Conservation (phyloP, 2,797 vertebrate genomes). For the Staurois parvus region DNA sequence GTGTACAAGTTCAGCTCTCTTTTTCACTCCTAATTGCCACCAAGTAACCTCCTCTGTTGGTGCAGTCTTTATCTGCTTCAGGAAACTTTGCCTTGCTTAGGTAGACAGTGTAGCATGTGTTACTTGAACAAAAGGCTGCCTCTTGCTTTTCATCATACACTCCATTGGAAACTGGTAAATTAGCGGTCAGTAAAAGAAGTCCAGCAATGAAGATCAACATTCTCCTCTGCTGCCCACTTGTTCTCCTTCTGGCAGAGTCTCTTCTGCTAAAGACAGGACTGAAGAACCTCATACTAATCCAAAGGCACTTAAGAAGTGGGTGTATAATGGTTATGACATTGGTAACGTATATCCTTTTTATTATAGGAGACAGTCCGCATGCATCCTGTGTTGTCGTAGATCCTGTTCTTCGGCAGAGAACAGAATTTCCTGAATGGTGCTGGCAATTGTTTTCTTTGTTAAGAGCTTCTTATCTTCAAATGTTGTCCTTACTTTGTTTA, state of each 20-base stretch:
- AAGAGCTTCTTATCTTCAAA: slow-evolving; percentile 28
- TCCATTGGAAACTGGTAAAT: neutral
- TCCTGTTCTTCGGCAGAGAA: slow-evolving; percentile 78
- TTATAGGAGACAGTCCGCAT: slow-evolving; percentile 61
- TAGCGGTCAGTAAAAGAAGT: slow-evolving; percentile 13
- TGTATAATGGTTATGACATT: slow-evolving; percentile 54
- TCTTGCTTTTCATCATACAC: slow-evolving; percentile 48
- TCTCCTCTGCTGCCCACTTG: slow-evolving; percentile 9
- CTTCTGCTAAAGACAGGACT: neutral
- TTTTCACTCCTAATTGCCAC: slow-evolving; percentile 63
- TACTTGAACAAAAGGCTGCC: slow-evolving; percentile 65
- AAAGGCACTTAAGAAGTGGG: slow-evolving; percentile 5
- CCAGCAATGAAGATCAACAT: slow-evolving; percentile 30
- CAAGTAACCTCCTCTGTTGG: slow-evolving; percentile 74
- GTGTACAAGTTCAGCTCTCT: slow-evolving; percentile 67
- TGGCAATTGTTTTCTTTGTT: slow-evolving; percentile 63
- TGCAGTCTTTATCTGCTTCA: slow-evolving; percentile 68
- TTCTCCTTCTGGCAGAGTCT: slow-evolving; percentile 5
- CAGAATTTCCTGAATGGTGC: slow-evolving; percentile 73
- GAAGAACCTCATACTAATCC: slow-evolving; percentile 6
- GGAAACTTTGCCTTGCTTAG: slow-evolving; percentile 61
- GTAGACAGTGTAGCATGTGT: slow-evolving; percentile 76
- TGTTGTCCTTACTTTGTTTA: slow-evolving; percentile 19
- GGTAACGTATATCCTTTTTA: slow-evolving; percentile 68
- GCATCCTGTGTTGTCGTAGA: slow-evolving; percentile 75